Base-by-base conservation (phyloP, 2,888 invertebrate genomes). In the Uloborus plumipes region DNA sequence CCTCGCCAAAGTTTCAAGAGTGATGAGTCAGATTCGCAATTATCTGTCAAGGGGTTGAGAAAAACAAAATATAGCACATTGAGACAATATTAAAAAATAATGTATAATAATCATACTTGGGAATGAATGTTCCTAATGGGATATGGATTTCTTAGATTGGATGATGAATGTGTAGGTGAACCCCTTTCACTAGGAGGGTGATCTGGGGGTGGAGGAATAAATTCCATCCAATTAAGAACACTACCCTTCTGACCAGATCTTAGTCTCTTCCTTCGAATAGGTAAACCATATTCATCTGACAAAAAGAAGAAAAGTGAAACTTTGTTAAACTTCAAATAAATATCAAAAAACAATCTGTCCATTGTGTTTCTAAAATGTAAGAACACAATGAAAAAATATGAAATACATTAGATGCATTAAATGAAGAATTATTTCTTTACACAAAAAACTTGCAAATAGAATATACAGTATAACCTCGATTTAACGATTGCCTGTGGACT, bases 151-250 rank as follows among this genome's bases (percentile, higher is more conserved):
- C 84, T 81, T 20, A 85, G 78, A 58, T 75, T 72, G 2, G 80
- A 74, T 14, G 85, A 78, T 22, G 86, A 86, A 31, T 87, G 88
- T 13, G 87, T 85, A 11, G 88, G 87, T 7, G 88, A 87, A 9
- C 88, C 88, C 70, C 87, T 86, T 73, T 88, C 88, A 84, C 87
- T 89, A 6, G 89, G 90, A 14, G 89, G 89, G 84, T 89, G 88
- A 69, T 89, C 89, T 1, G 90, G 90, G 4, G 90, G 90, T 20
- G 89, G 90, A 20, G 89, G 89, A 9, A 89, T 87, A 84, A 89
- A 87, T 86, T 89, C 89, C 18, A 88, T 88, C 86, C 86, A 87
- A 69, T 87, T 86, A 85, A 88, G 88, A 72, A 88, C 87, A 51
- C 88, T 87, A 76, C 88, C 88, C 85, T 88, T 88, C 51, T 82